Evolutionary conservation across 1,140 invertebrate species (phyloP), one percentile per base, ranked within the genome.

Genomic region (Danaus plexippus): DNA sequence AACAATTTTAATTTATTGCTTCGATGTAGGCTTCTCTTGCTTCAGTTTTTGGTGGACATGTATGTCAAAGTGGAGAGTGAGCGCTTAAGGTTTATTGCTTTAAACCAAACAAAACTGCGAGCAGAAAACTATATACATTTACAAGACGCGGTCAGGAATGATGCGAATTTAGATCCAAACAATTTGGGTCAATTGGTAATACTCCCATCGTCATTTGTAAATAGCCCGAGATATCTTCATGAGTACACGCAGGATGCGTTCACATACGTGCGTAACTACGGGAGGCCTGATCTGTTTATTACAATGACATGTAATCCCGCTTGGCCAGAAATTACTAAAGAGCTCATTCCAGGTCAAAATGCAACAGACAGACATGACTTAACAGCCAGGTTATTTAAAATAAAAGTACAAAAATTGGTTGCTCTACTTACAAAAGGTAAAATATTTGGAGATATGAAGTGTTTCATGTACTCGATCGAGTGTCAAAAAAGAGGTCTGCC

Each of bases 191-290:
- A 71, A 63, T 50, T 67, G 54, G 64, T 80, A n/a, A 88, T 88
- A 58, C 67, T 89, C 11, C 86, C 88, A 41, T 80, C 80, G 52
- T 69, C 73, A 48, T 86, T 74, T 61, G 73, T 69, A 45, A 79
- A 75, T 43, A 76, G 83, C 65, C 80, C 81, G 45, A 60, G 88
- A n/a, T 74, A 87, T 61, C 83, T 89, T 73, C 85, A 88, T 52
- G 81, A 15, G 15, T 15, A 15, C 52, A 64, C 75, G 43, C 83
- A 89, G 69, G 87, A 89, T 76, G 80, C 80, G 7, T 87, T 89
- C 66, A 54, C 74, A 8, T 89, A 88, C 67, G 88, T 89, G 13
- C 68, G 82, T 47, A 58, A 68, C 47, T 81, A 81, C 67, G 86
- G 86, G 47, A 53, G 63, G 46, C 69, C 67, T 64, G 69, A 64